Evolutionary conservation across 2,888 invertebrate genomes (phyloP).

Genomic region (Torymus aiolomorphi): DNA sequence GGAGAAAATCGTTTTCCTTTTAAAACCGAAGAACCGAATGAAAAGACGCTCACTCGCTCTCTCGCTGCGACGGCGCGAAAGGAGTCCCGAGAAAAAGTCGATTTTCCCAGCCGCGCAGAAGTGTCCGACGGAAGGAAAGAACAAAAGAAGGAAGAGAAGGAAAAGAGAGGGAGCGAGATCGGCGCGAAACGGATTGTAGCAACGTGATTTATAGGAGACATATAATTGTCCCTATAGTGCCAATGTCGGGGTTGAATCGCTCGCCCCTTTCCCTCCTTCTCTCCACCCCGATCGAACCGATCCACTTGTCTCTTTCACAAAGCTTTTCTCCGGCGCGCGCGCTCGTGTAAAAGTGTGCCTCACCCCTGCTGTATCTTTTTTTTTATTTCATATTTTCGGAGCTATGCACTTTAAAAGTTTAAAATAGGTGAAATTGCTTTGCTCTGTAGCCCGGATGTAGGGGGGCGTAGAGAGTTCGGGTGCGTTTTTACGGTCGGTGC

Average conservation of each 20-base stretch:
- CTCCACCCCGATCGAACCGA: slow-evolving; percentile 46
- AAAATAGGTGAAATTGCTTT: slow-evolving; percentile 37
- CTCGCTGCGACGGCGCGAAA: neutral
- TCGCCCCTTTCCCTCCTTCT: slow-evolving; percentile 18
- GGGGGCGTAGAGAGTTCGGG: too few species aligned
- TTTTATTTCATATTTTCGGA: slow-evolving; percentile 41
- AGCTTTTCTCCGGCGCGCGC: slow-evolving; percentile 39
- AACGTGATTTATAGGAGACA: slow-evolving; percentile 68
- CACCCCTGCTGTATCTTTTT: neutral
- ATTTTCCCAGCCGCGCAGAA: slow-evolving; percentile 31
- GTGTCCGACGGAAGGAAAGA: slow-evolving; percentile 49
- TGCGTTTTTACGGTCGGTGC: too few species aligned
- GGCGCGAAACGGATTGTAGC: slow-evolving; percentile 47
- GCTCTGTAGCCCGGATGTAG: too few species aligned
- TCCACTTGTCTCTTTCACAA: slow-evolving; percentile 42
- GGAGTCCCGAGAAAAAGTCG: slow-evolving; percentile 34
- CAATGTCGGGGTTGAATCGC: slow-evolving; percentile 64
- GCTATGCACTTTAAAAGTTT: slow-evolving; percentile 38
- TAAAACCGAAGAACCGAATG: slow-evolving; percentile 23
- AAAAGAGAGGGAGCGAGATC: slow-evolving; percentile 6
- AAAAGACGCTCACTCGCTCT: neutral
- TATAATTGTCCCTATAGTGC: slow-evolving; percentile 69
- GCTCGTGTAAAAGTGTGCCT: neutral
- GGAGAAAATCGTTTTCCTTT: slow-evolving; percentile 41
- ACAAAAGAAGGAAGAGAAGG: slow-evolving; percentile 42